Evolutionary conservation across 2,797 vertebrate genomes (phyloP), one percentile per base, ranked within the genome.

Genomic region (Neomorphus geoffroyi): DNA sequence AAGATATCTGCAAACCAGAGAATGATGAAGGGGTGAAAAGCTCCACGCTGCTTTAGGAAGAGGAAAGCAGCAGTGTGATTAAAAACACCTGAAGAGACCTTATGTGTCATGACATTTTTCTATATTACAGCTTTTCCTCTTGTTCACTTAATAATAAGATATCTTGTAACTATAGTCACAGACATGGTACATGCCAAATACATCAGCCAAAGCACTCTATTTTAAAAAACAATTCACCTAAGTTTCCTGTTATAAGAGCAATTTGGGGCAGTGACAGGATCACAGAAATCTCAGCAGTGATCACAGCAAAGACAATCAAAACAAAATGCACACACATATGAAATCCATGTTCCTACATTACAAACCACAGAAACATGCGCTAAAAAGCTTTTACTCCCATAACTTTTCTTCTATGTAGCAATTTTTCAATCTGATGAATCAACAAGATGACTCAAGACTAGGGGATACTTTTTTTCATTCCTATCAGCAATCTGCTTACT

Each of bases 71-170:
- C 1, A 18, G 51, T 69, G 62, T 28, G 86, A 96, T 93, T 93
- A 72, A 94, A 96, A 96, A 95, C 89, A 95, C 54, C 90, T 88
- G 70, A 92, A 94, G 53, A 69, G 71, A 86, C 54, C 64, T 72
- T 92, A n/a, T 6, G 32, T 81, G 86, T 82, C 86, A 83, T 69
- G 77, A 32, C 82, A 78, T 94, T 94, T 95, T 94, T 86, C 80
- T 86, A 6, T 67, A 82, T 48, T 86, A 73, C 45, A 88, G 70
- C 86, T 92, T 87, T 74, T 80, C 71, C 60, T 86, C 67, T 85
- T 88, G 78, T 60, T 93, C 87, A 51, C 39, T 86, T 88, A 82
- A 83, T 80, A 90, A 75, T 53, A 91, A 77, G 37, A 30, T 92
- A 90, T 72, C 87, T 86, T 90, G 60, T 75, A 95, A 79, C 93